Base-by-base conservation (phyloP, 2,888 invertebrate species). In the Julus scanicus region DNA sequence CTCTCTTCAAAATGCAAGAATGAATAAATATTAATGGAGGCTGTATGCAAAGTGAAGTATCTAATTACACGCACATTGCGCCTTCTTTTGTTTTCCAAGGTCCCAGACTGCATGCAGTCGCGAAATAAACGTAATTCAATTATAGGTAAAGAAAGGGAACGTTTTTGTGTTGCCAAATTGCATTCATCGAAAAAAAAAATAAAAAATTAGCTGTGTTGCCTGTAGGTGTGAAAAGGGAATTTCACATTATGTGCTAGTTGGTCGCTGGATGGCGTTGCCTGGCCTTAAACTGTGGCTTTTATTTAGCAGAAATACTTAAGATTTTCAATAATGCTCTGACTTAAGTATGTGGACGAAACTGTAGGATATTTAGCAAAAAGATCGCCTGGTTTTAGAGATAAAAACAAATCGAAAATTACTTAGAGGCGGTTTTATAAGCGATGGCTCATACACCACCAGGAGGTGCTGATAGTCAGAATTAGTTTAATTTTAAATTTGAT, bases 11-110 rank as follows among this genome's bases (percentile, higher is more conserved):
- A 71, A 71, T 29, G 29, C 71, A 71, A 29, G 29, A 71, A 71
- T 71, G 71, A n/a, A 71, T 63, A 63, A 71, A 71, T 71, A 71
- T 71, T 71, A 71, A 71, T 71, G 71, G 71, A 2, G 71, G 71
- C 20, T 29, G 71, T 71, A 71, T 71, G 71, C 71, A 71, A 71
- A 71, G 29, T 29, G n/a, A 29, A 29, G 71, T 71, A 71, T 71
- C 71, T 71, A 71, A 71, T 71, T 71, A 71, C 71, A 71, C 71
- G 71, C 71, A 8, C 29, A 71, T 71, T 71, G 71, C 71, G 71
- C n/a, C 71, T 5, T 20, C n/a, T n/a, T 71, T 71, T 71, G 71
- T 71, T 29, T 71, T 71, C 29, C 6, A 20, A 20, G 44, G 44
- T 8, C 1, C 20, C 29, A 71, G 29, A 20, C 71, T 53, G 53